phyloP scores from a whole-genome alignment of 2,797 vertebrate species.

The Sylvia borin region DNA sequence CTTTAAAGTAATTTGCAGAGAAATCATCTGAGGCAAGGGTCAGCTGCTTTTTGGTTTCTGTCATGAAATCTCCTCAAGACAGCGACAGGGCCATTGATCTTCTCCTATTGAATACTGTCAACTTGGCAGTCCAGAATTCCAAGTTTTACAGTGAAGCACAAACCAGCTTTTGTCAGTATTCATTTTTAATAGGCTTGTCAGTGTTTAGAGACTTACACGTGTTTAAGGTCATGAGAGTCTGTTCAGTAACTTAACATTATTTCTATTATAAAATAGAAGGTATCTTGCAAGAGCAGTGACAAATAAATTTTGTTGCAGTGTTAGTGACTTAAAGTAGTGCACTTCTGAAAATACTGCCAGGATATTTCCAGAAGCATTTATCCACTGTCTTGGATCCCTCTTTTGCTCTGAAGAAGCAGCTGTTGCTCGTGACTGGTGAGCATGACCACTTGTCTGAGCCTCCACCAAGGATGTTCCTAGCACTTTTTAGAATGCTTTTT shows the following conservation, averaged over 20 bases:
- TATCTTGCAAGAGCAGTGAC: background rate
- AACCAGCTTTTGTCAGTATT: slow-evolving; percentile 3
- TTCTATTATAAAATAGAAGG: background rate
- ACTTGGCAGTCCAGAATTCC: background rate
- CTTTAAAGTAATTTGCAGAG: background rate
- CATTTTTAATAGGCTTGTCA: background rate
- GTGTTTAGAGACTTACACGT: background rate
- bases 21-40: background rate
- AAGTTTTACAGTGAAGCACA: background rate
- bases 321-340: background rate
- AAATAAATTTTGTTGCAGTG: background rate
- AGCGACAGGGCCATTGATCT: background rate
- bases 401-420: background rate
- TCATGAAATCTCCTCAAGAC: background rate
- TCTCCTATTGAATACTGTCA: background rate
- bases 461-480: background rate
- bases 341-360: background rate
- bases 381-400: background rate
- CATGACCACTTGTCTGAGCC: background rate
- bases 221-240: background rate
- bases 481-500: background rate
- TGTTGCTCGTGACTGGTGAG: background rate
- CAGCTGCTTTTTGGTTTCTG: background rate
- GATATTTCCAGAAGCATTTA: background rate
- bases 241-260: background rate